Evolutionary conservation across 2,888 invertebrate species (phyloP).

Genomic region (Orchesellides sinensis): DNA sequence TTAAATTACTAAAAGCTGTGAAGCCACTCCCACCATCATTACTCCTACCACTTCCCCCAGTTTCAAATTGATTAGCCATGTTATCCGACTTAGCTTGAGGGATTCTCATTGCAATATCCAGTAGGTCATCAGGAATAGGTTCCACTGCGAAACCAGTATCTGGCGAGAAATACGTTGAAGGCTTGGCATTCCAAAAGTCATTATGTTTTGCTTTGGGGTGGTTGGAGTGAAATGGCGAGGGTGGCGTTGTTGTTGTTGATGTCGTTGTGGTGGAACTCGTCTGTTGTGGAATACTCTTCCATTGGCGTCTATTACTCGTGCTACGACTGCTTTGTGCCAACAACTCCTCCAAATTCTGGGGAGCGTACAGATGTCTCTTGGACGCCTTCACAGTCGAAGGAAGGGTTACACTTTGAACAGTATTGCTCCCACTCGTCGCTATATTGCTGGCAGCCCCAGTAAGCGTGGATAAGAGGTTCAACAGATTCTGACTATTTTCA

Average conservation of each 20-base stretch:
- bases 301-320: conserved; percentile 11
- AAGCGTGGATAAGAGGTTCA: conserved; percentile 38
- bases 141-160: conserved; percentile 48
- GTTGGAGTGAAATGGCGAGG: no score
- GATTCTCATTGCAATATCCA: conserved; percentile 43
- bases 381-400: conserved; percentile 18
- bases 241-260: neutral
- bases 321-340: conserved; percentile 35
- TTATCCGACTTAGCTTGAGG: conserved; percentile 28
- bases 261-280: neutral
- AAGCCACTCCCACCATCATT: neutral
- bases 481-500: conserved; percentile 46
- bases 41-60: neutral
- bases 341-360: conserved; percentile 41
- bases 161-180: conserved; percentile 26
- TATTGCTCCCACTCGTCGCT: conserved; percentile 23
- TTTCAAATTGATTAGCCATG: neutral
- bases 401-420: no score
- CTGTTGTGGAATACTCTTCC: conserved; percentile 19
- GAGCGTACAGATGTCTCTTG: conserved; percentile 36
- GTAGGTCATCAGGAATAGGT: conserved; percentile 47
- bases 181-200: conserved; percentile 37
- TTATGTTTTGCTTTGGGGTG: neutral
- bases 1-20: neutral
- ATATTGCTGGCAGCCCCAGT: conserved; percentile 28